Evolutionary conservation across 1,140 invertebrate genomes (phyloP), one percentile per base, ranked within the genome.

Genomic region (Rhizoglyphus robini): DNA sequence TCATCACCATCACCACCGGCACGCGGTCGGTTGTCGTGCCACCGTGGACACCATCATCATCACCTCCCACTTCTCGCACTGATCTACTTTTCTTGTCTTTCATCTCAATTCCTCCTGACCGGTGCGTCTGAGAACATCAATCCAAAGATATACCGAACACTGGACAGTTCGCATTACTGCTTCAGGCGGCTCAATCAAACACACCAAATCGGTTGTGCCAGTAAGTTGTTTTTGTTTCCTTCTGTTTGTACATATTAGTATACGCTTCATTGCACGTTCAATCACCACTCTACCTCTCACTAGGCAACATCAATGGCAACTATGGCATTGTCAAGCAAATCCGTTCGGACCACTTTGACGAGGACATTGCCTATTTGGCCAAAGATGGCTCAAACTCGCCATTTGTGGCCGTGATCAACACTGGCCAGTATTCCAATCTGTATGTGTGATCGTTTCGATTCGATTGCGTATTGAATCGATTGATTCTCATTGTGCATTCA

Each of bases 151-250:
- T 93, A 91, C 74, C 80, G 83, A 70, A 75, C 82, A 8, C 82
- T 92, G 47, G 77, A 83, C 70, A 84, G 83, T 47, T 79, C 80
- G 54, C 79, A 83, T 65, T 83, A 84, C 58, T 95, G 91, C 79
- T 91, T 91, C 73, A 81, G 89, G 69, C 80, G 88, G 68, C 76
- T 95, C 41, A 96, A 95, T 81, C 88, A 84, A 49, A 94, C 91
- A 23, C 88, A 95, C 80, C 88, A 93, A 75, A 85, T 88, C 73
- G 92, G 92, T 65, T 95, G 91, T 76, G 83, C 86, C 38, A 90
- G 88, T 88, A 81, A 84, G 83, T 83, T 59, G 51, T 68, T 47
- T 62, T 27, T n/a, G n/a, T n/a, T n/a, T n/a, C n/a, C n/a, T n/a
- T n/a, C n/a, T n/a, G n/a, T 68, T 29, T 4, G 18, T 41, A 41